These are phyloP conservation scores for Gryllus bimaculatus DNA, from an alignment of 1,140 invertebrate genomes.

Conservation along the genomic window DNA sequence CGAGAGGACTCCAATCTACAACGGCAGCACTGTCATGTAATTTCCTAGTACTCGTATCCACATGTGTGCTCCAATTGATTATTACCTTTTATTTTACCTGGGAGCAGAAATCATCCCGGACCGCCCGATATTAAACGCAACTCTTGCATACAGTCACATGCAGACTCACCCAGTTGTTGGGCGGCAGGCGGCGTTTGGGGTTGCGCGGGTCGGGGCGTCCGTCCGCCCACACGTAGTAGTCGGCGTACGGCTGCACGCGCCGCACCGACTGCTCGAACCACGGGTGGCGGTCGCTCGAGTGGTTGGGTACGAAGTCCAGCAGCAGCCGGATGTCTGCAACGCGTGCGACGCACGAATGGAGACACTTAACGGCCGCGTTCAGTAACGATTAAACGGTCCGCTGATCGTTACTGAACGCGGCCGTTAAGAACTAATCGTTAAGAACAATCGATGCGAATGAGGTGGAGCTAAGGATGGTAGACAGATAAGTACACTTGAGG, in stretches of 20 bases:
- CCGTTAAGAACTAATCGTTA: no score
- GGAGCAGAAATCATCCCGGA: not conserved
- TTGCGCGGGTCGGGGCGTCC: slow-evolving; percentile 27
- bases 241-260: slow-evolving; percentile 40
- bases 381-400: no score
- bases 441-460: no score
- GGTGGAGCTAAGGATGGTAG: no score
- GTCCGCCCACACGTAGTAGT: slow-evolving; percentile 61
- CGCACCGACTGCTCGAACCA: slow-evolving; percentile 57
- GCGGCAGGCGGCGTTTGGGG: slow-evolving; percentile 34
- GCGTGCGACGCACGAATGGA: no score
- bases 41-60: no score
- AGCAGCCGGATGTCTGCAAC: slow-evolving; percentile 42
- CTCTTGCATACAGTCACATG: not conserved
- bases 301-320: slow-evolving; percentile 61
- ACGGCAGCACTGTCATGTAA: no score
- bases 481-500: no score
- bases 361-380: no score
- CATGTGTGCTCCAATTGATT: no score
- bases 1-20: no score
- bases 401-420: no score
- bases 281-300: slow-evolving; percentile 56
- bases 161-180: slow-evolving; percentile 64
- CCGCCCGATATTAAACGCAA: not conserved
- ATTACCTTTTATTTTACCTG: not conserved